Percentiles rank a stretch among this genome's conserved stretches.
Conservation (phyloP, 2,113 vertebrate species). For the Aepyceros melampus region DNA sequence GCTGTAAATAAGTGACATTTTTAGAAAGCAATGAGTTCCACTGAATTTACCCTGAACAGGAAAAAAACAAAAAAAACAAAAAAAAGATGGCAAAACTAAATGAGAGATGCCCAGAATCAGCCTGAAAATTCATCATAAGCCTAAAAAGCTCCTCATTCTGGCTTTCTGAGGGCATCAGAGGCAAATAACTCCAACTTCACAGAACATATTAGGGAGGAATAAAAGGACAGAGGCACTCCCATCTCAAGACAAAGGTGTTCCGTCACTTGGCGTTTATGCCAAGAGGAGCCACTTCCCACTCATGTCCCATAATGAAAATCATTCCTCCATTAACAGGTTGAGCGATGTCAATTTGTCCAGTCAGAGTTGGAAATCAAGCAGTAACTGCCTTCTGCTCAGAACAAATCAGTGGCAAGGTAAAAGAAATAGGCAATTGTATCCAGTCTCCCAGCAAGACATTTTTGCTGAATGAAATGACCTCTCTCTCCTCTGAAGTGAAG, state of each 20-base stretch:
- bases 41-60: slow-evolving; percentile 47
- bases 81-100: slow-evolving; percentile 15
- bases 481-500: neutral
- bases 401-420: slow-evolving; percentile 51
- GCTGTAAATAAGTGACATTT: slow-evolving; percentile 70
- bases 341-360: slow-evolving; percentile 44
- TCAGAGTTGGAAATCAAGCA: slow-evolving; percentile 55
- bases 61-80: neutral
- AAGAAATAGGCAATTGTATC: slow-evolving; percentile 20
- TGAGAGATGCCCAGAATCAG: slow-evolving; percentile 8
- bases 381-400: slow-evolving; percentile 8
- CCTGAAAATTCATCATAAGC: slow-evolving; percentile 27
- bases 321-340: slow-evolving; percentile 30
- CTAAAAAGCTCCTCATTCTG: neutral
- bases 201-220: neutral
- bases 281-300: neutral
- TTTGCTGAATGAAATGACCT: slow-evolving; percentile 29
- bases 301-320: slow-evolving; percentile 12
- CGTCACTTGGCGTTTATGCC: neutral
- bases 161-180: neutral
- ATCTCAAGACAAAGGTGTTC: neutral
- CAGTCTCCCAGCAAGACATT: neutral
- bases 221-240: neutral
- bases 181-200: neutral
- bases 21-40: slow-evolving; percentile 73